Evolutionary conservation across 2,888 invertebrate genomes (phyloP), one percentile per base, ranked within the genome.

Genomic region (Aelia acuminata): DNA sequence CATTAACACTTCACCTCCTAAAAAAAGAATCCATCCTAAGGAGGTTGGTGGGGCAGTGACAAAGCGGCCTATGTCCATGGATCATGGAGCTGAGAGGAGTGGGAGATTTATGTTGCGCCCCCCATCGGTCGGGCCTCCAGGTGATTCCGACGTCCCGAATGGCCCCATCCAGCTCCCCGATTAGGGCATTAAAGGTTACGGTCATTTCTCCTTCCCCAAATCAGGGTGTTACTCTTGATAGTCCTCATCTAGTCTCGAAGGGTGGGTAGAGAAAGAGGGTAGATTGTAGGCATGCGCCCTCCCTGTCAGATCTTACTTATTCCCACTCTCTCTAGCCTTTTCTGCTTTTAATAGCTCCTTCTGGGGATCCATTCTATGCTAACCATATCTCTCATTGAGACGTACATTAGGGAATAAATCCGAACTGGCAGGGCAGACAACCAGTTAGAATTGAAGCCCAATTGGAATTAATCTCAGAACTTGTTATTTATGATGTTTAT

Each of bases 131-230:
- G 26, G 57, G 31, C 63, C 63, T 35, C 63, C 63, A 70, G 63
- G 63, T 70, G 63, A 70, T 70, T 70, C 63, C 31, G 63, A 70
- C 63, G 35, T 35, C 63, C 63, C 63, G 26, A 70, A 70, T 70
- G 63, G 63, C 63, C 7, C 63, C 63, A 70, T 70, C 63, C 63
- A 70, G 35, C 35, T 70, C 35, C 31, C 63, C 63, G 63, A 70
- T 70, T 70, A 70, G 63, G 63, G 63, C 63, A 70, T 70, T 70
- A 70, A 70, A 70, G 63, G 63, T 70, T 70, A 70, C 63, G 63
- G 63, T 70, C 63, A 57, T 70, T 70, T 70, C 63, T 70, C 63
- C 18, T 35, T 26, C 63, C 63, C 63, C 63, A 70, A 70, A 70
- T 70, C 63, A 70, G 63, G 63, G 63, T 70, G 35, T 70, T 70